A percentile compares a stretch with the other conserved stretches of the same genome.
Evolutionary conservation across 2,888 invertebrate species (phyloP).

Genomic region (Lasioglossum morio): DNA sequence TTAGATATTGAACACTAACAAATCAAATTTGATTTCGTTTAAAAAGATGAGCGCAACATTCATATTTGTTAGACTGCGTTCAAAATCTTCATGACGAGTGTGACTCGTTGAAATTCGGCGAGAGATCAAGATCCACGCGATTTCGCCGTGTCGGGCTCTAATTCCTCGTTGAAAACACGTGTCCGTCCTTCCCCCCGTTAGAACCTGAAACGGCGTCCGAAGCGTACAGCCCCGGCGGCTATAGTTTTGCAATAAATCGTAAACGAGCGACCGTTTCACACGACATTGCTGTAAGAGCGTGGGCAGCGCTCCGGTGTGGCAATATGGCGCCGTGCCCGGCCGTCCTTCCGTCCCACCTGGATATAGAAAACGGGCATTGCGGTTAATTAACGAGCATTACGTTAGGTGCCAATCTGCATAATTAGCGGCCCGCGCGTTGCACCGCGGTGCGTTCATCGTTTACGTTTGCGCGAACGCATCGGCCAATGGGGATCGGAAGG

Average conservation of each 20-base stretch:
- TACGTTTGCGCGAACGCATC: constrained; percentile 37
- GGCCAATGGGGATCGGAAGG: constrained; percentile 1
- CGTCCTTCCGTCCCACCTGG: constrained; percentile 74
- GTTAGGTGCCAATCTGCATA: constrained; percentile 79
- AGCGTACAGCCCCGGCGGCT: constrained; percentile 22
- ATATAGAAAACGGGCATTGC: constrained; percentile 75
- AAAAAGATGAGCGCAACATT: too few species aligned
- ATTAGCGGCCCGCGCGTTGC: constrained; percentile 74
- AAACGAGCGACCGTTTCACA: constrained; percentile 62
- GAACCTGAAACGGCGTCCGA: not conserved
- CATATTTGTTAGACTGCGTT: too few species aligned
- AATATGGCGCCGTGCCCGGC: constrained; percentile 72
- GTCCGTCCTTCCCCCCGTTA: not conserved
- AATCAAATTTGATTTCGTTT: too few species aligned
- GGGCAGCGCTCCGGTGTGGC: constrained; percentile 59
- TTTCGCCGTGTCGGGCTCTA: too few species aligned
- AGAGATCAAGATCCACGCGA: too few species aligned
- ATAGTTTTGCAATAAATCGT: constrained; percentile 63
- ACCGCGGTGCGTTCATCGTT: constrained; percentile 74
- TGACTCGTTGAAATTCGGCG: too few species aligned
- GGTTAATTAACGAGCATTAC: constrained; percentile 80
- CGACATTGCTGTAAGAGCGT: constrained; percentile 59
- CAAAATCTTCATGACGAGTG: too few species aligned
- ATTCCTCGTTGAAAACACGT: too few species aligned
- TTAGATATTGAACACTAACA: too few species aligned